Conservation (phyloP, 64 coral and sea anemone genomes). For the Pachyseris speciosa region DNA sequence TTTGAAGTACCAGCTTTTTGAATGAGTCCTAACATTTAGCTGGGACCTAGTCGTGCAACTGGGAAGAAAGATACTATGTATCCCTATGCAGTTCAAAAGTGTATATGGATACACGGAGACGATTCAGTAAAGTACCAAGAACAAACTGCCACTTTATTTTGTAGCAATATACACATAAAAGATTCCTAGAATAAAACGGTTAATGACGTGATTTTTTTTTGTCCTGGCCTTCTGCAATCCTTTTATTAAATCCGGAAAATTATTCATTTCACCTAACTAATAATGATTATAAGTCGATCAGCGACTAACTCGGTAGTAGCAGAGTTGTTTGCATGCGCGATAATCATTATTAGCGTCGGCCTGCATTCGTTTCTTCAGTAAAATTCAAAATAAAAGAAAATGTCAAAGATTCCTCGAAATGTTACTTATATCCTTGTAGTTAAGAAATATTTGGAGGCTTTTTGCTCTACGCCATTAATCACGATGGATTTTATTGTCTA, state of each 20-base stretch:
- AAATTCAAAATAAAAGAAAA: neutral
- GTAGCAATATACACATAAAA: neutral
- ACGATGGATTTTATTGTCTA: neutral
- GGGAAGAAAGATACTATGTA: neutral
- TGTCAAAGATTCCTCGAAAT: neutral
- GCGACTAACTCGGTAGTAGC: neutral
- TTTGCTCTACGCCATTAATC: neutral
- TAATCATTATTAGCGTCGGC: neutral
- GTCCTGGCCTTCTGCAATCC: neutral
- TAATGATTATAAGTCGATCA: neutral
- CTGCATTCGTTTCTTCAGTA: neutral
- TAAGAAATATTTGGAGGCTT: neutral
- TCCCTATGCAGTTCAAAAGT: too few species aligned
- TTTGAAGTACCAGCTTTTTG: too few species aligned
- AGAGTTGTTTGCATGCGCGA: neutral
- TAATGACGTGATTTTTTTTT: neutral
- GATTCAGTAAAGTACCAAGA: neutral
- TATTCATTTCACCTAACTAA: conserved; percentile 6
- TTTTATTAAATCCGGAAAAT: neutral
- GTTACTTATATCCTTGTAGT: neutral
- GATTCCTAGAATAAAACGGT: neutral
- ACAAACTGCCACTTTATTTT: neutral
- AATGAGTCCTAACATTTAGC: too few species aligned
- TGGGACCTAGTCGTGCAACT: neutral
- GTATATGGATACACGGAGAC: too few species aligned